Percentiles rank a stretch among this genome's conserved stretches.
Conservation (phyloP, 2,113 vertebrate genomes). For the Bagarius yarrelli region DNA sequence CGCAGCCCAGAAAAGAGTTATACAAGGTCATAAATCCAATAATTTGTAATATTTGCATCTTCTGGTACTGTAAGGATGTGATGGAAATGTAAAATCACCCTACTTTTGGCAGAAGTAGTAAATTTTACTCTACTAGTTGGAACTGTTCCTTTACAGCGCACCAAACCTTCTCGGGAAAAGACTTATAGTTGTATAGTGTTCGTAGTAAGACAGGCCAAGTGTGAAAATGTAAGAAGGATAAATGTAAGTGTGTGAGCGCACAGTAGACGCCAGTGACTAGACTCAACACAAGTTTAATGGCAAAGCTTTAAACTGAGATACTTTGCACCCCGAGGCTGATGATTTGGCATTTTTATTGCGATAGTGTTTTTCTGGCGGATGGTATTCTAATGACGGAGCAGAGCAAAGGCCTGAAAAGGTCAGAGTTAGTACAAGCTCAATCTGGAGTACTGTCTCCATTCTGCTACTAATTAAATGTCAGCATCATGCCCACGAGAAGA, state of each 20-base stretch:
- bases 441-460: constrained; percentile 66
- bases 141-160: neutral
- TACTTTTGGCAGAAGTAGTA: neutral
- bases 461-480: constrained; percentile 79
- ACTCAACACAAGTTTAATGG: constrained; percentile 33
- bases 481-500: constrained; percentile 44
- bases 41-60: neutral
- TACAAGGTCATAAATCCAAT: too few species aligned
- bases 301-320: constrained; percentile 25
- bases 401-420: constrained; percentile 71
- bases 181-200: neutral
- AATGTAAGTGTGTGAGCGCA: constrained; percentile 23
- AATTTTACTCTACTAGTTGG: neutral
- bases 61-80: neutral
- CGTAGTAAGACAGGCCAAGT: neutral
- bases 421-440: constrained; percentile 69
- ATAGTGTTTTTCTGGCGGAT: constrained; percentile 52
- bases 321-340: constrained; percentile 5
- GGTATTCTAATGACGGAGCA: constrained; percentile 69
- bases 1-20: too few species aligned
- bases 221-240: neutral
- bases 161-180: neutral
- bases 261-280: constrained; percentile 18
- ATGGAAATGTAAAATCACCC: neutral
- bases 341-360: constrained; percentile 50